Base-by-base conservation (phyloP, 2,888 invertebrate species). In the Ornithoptera priamus region DNA sequence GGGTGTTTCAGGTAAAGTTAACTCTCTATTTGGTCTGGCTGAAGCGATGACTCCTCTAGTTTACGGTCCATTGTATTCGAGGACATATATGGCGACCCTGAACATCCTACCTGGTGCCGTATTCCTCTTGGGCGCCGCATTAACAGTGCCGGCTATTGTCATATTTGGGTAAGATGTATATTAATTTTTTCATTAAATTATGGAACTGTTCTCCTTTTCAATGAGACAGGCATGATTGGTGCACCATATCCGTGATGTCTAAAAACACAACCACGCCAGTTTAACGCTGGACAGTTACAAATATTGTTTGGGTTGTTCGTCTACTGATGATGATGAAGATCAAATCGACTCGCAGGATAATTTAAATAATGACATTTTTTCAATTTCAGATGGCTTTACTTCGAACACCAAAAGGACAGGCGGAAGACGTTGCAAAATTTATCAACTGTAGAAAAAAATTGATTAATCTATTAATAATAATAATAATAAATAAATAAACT, bases 21-120 rank as follows among this genome's bases (percentile, higher is more conserved):
- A 96, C 82, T 96, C 96, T 0, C 84, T 96, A 8, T 95, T 96
- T 78, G 96, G 96, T 0, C 93, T 96, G 2, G 95, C 95, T 63
- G 96, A 96, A 81, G 95, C 96, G 0, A 89, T 95, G 78, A 95
- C 95, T 93, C 96, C 96, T 0, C 84, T 96, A 58, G 90, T 96
- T 2, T 96, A 96, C 79, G 96, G 95, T 0, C 96, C 96, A 0
- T 93, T 96, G 85, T 96, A 96, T 88, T 95, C 95, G 72, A 93
- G 94, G 20, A 94, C 95, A 15, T 96, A 96, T 79, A 94, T 94
- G 72, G 94, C 95, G 0, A 96, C 96, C 0, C 93, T 96, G 78
- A 93, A 94, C 75, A 88, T 94, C 1, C 90, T 96, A 78, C 96
- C 96, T 0, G 96, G 96, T 30, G 95, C 95, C 0, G 95, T 96